Percentiles rank a stretch among this genome's conserved stretches.
Evolutionary conservation across 2,888 invertebrate species (phyloP).

Genomic region (Synergus umbraculus): DNA sequence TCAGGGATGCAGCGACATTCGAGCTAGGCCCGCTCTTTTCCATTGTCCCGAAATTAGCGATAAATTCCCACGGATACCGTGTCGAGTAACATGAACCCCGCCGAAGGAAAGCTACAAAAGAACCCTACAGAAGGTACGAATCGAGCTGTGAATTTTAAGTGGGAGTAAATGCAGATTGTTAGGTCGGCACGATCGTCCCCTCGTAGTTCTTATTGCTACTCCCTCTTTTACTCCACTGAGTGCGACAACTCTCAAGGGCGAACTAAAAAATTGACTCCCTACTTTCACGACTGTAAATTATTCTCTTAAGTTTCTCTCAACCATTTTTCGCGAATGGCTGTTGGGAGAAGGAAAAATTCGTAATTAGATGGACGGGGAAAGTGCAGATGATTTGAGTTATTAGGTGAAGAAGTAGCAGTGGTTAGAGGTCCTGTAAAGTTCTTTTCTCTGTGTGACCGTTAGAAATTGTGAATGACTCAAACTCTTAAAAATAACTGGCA

Average conservation of each 20-base stretch:
- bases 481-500: slow-evolving; percentile 28
- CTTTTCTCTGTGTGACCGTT: slow-evolving; percentile 13
- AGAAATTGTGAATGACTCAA: slow-evolving; percentile 31
- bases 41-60: slow-evolving; percentile 70
- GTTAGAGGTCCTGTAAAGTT: slow-evolving; percentile 16
- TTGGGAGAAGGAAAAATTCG: background rate
- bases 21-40: slow-evolving; percentile 43
- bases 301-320: too few relatives aligned
- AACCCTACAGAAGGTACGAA: slow-evolving; percentile 17
- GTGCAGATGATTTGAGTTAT: slow-evolving; percentile 4
- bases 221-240: background rate
- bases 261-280: background rate
- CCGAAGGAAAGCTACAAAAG: slow-evolving; percentile 53
- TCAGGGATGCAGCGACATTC: slow-evolving; percentile 18
- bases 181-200: background rate
- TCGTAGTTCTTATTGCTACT: background rate
- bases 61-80: slow-evolving; percentile 58
- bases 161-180: slow-evolving; percentile 44
- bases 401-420: background rate
- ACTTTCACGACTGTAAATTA: background rate
- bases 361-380: background rate
- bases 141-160: slow-evolving; percentile 53
- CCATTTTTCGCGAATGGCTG: background rate
- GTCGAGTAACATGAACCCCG: slow-evolving; percentile 42
- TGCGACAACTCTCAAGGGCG: background rate